Percentiles rank a stretch among this genome's conserved stretches.
phyloP scores from a whole-genome alignment of 2,797 vertebrate genomes.

The Cirrhinus mrigala region DNA sequence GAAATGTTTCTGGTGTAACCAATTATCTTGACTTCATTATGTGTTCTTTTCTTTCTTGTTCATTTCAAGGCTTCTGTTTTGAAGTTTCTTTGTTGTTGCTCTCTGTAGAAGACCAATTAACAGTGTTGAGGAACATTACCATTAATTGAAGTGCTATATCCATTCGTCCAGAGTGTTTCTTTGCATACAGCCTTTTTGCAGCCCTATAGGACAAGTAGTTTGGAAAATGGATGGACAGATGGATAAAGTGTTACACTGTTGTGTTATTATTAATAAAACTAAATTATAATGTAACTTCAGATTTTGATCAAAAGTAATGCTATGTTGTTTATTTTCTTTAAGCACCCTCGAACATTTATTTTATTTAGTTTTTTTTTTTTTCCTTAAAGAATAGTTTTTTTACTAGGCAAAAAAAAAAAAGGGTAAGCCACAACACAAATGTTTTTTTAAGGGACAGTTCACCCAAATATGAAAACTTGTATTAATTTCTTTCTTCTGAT shows the following conservation, averaged over 20 bases:
- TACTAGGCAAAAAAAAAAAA: too few species aligned
- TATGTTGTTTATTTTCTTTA: too few species aligned
- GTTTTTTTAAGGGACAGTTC: not conserved
- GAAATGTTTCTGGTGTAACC: not conserved
- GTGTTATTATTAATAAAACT: not conserved
- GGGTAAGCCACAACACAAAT: too few species aligned
- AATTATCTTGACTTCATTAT: not conserved
- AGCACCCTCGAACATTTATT: too few species aligned
- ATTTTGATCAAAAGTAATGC: too few species aligned
- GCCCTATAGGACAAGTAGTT: not conserved
- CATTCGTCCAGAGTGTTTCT: not conserved
- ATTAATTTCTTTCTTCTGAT: too few species aligned
- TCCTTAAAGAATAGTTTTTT: too few species aligned
- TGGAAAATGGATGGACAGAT: not conserved
- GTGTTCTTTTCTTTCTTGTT: not conserved
- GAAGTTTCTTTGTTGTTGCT: conserved; percentile 1
- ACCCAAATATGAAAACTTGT: not conserved
- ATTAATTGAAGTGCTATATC: not conserved
- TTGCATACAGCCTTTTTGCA: not conserved
- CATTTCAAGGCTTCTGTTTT: not conserved
- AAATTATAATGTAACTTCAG: too few species aligned
- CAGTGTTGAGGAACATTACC: not conserved
- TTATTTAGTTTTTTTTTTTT: too few species aligned
- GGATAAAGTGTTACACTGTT: not conserved
- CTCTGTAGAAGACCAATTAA: not conserved